Percentiles rank a stretch among this genome's conserved stretches.
These are phyloP conservation scores for Enteromius argenteus DNA, from an alignment of 2,797 vertebrate genomes.

Conservation along the genomic window DNA sequence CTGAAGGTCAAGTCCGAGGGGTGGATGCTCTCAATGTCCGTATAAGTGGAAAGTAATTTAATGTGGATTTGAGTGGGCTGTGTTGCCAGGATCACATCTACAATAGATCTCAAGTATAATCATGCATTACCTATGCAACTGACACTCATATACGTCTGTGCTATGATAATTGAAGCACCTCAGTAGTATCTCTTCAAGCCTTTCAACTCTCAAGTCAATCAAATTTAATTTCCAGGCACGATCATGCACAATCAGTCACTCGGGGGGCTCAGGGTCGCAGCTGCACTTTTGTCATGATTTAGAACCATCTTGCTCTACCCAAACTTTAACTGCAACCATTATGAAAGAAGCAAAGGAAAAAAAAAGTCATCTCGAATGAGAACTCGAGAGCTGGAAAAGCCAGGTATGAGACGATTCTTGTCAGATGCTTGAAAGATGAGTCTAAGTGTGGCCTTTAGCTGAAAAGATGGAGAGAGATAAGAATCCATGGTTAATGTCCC, in stretches of 20 bases:
- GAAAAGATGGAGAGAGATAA: constrained; percentile 35
- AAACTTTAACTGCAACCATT: constrained; percentile 37
- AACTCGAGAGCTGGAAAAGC: constrained; percentile 19
- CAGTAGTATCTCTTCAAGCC: background rate
- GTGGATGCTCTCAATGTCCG: constrained; percentile 16
- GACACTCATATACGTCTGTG: background rate
- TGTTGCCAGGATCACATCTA: constrained; percentile 35
- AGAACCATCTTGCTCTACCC: constrained; percentile 21
- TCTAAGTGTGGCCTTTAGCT: constrained; percentile 43
- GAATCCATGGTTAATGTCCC: constrained; percentile 46
- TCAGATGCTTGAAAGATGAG: constrained; percentile 37
- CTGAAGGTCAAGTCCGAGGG: constrained; percentile 42
- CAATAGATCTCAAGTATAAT: constrained; percentile 26
- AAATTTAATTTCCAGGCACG: constrained; percentile 34
- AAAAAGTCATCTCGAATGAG: constrained; percentile 5
- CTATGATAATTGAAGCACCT: constrained; percentile 16
- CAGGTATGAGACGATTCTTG: constrained; percentile 29
- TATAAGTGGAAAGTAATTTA: constrained; percentile 35
- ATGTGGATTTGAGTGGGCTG: constrained; percentile 37
- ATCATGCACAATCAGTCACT: constrained; percentile 15
- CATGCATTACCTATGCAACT: constrained; percentile 21
- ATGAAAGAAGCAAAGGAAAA: background rate
- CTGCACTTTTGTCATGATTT: constrained; percentile 34
- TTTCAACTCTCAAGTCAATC: constrained; percentile 33
- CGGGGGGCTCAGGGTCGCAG: background rate